These are phyloP conservation scores for Tapirus indicus DNA, from an alignment of 2,797 vertebrate species.

Conservation along the genomic window DNA sequence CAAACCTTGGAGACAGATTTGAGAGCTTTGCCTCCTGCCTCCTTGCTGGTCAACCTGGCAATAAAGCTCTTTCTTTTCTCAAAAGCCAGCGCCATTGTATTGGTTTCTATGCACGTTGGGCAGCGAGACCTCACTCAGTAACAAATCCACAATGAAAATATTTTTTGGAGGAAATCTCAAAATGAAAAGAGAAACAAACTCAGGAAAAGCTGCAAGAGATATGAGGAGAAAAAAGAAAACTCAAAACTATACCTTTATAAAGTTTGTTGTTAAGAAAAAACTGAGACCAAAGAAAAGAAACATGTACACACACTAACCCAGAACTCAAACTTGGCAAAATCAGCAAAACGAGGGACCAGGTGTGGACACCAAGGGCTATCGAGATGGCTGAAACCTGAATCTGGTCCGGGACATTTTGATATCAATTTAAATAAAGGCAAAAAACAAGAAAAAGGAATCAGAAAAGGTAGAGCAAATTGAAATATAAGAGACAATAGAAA, in stretches of 20 bases:
- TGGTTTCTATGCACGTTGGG: too few species aligned
- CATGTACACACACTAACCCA: neutral
- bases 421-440: neutral
- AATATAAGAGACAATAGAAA: neutral
- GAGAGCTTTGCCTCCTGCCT: too few species aligned
- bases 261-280: neutral
- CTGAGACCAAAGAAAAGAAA: neutral
- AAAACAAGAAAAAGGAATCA: neutral
- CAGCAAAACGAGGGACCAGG: neutral
- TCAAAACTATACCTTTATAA: neutral
- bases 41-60: too few species aligned
- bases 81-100: too few species aligned
- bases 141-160: neutral
- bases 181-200: neutral
- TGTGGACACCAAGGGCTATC: neutral
- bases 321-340: neutral
- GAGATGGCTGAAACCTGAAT: neutral
- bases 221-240: neutral
- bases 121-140: too few species aligned
- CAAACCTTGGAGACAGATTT: too few species aligned
- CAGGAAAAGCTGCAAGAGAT: neutral
- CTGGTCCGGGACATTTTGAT: neutral
- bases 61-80: too few species aligned
- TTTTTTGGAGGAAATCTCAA: constrained; percentile 1
- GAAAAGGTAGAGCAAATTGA: neutral